Conservation (phyloP, 2,113 vertebrate genomes). For the Channa maculata region DNA sequence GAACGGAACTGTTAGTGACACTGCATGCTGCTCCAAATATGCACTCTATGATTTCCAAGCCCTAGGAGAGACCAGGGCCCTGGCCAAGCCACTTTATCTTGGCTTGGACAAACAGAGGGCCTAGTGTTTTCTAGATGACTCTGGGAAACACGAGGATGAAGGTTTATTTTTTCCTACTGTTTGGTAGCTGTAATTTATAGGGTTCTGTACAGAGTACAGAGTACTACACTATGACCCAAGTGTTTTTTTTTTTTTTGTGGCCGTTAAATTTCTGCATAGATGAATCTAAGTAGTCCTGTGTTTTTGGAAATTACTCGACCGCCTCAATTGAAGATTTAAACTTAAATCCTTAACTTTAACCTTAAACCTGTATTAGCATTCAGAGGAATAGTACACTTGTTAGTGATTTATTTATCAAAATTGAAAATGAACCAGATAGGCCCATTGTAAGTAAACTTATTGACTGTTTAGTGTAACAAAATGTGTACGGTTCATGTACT, state of each 20-base stretch:
- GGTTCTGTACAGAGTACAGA: constrained; percentile 15
- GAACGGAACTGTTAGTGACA: constrained; percentile 2
- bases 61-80: constrained; percentile 22
- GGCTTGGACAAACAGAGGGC: constrained; percentile 55
- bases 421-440: too few species aligned
- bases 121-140: constrained; percentile 54
- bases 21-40: constrained; percentile 40
- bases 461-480: not conserved
- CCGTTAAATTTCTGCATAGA: not conserved
- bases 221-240: not conserved
- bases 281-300: not conserved
- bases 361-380: not conserved
- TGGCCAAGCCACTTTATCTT: constrained; percentile 30
- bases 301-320: not conserved
- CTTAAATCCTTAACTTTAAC: not conserved
- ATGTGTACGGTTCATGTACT: not conserved
- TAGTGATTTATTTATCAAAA: too few species aligned
- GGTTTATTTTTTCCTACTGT: constrained; percentile 30
- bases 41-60: constrained; percentile 40
- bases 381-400: not conserved
- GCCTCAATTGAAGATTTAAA: not conserved
- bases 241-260: not conserved
- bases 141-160: constrained; percentile 19
- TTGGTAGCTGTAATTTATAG: constrained; percentile 22
- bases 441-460: not conserved